Percentiles rank a stretch among this genome's conserved stretches.
Conservation (phyloP, 2,888 invertebrate genomes). For the Eristalis intricaria region DNA sequence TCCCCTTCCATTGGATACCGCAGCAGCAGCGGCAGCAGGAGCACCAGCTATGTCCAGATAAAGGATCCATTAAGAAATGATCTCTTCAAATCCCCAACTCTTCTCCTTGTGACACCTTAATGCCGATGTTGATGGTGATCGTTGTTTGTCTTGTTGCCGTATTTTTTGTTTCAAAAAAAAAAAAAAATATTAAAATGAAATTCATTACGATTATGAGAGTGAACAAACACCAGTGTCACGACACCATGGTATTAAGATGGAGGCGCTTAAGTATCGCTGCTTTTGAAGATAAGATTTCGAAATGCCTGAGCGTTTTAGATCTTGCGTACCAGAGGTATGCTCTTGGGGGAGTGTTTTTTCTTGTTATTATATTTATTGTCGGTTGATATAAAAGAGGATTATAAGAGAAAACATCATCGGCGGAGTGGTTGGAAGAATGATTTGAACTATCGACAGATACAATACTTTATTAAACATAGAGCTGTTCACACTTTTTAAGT, state of each 20-base stretch:
- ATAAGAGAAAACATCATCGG: neutral
- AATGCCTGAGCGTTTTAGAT: slow-evolving; percentile 4
- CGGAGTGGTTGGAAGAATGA: neutral
- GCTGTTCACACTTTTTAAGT: too few relatives aligned
- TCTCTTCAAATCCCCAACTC: slow-evolving; percentile 7
- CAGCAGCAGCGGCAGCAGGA: neutral
- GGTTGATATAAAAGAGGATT: neutral
- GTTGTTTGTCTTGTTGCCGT: slow-evolving; percentile 15
- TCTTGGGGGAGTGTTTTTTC: neutral
- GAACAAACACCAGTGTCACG: slow-evolving; percentile 71
- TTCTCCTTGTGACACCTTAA: neutral
- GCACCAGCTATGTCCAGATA: slow-evolving; percentile 44
- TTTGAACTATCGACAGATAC: too few relatives aligned
- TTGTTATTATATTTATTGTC: neutral
- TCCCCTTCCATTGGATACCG: slow-evolving; percentile 43
- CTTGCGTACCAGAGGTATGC: neutral
- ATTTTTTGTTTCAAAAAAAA: neutral
- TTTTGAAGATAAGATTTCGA: slow-evolving; percentile 63
- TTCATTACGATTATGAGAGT: slow-evolving; percentile 65
- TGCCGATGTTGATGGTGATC: slow-evolving; percentile 16
- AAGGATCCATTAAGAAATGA: slow-evolving; percentile 64
- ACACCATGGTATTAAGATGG: slow-evolving; percentile 64
- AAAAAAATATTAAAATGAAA: slow-evolving; percentile 58
- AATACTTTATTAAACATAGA: too few relatives aligned
- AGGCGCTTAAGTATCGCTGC: slow-evolving; percentile 70